A percentile compares a stretch with the other conserved stretches of the same genome.
Evolutionary conservation across 2,888 invertebrate species (phyloP).

Genomic region (Hartigia nigra): DNA sequence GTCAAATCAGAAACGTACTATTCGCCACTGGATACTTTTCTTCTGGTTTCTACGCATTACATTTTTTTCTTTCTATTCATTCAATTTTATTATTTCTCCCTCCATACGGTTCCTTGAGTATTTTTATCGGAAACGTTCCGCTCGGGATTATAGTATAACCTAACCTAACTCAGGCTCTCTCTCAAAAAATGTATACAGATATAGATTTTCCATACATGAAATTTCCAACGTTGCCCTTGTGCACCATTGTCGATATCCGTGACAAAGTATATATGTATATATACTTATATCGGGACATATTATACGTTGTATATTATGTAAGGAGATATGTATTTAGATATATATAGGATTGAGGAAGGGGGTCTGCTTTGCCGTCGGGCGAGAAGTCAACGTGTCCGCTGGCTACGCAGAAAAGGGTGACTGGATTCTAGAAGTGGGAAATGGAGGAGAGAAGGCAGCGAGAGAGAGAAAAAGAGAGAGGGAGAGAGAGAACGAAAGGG

Average conservation of each 20-base stretch:
- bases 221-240: neutral
- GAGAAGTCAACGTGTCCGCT: neutral
- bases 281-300: neutral
- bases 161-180: neutral
- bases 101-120: neutral
- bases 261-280: neutral
- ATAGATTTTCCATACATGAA: neutral
- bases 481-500: slow-evolving; percentile 30
- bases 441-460: neutral
- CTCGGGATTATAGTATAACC: neutral
- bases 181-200: neutral
- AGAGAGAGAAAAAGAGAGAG: neutral
- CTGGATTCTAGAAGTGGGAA: neutral
- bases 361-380: neutral
- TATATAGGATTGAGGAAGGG: neutral
- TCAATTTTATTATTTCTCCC: neutral
- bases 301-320: neutral
- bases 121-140: neutral
- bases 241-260: neutral
- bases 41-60: neutral
- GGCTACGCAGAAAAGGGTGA: neutral
- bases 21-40: too few species aligned
- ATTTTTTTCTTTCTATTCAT: neutral
- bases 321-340: neutral
- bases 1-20: neutral